Evolutionary conservation across 2,797 vertebrate genomes (phyloP).

Genomic region (Phataginus tetradactyla): DNA sequence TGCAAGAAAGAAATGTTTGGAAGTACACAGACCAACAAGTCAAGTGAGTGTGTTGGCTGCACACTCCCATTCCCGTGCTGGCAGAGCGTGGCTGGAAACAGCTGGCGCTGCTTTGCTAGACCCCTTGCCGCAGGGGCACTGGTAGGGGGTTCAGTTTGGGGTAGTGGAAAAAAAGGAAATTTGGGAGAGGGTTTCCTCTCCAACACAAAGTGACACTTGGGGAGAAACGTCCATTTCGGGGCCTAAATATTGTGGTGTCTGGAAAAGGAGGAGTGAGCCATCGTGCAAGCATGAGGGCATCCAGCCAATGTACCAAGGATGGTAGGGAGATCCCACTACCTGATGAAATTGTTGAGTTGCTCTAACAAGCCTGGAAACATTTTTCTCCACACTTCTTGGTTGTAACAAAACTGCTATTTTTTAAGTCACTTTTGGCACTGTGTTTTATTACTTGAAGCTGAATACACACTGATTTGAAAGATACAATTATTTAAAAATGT

Average conservation of each 20-base stretch:
- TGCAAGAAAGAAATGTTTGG: not conserved
- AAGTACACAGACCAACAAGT: not conserved
- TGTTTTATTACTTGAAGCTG: not conserved
- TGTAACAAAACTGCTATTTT: not conserved
- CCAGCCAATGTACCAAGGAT: not conserved
- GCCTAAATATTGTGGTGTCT: not conserved
- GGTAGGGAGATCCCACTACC: not conserved
- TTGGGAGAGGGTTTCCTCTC: not conserved
- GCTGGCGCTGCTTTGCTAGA: not conserved
- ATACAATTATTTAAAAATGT: not conserved
- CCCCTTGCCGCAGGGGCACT: fast-evolving
- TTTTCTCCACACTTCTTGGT: not conserved
- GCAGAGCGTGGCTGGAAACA: not conserved
- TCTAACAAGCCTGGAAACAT: not conserved
- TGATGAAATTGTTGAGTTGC: not conserved
- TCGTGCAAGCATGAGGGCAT: not conserved
- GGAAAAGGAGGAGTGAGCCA: not conserved
- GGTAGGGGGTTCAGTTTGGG: not conserved
- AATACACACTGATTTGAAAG: not conserved
- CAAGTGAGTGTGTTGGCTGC: not conserved
- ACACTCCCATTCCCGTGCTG: not conserved
- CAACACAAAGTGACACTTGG: not conserved
- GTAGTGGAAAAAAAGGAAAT: not conserved
- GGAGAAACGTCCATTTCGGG: not conserved
- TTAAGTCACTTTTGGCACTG: not conserved